Evolutionary conservation across 1,140 invertebrate genomes (phyloP).

Genomic region (Choristoneura fumiferana): DNA sequence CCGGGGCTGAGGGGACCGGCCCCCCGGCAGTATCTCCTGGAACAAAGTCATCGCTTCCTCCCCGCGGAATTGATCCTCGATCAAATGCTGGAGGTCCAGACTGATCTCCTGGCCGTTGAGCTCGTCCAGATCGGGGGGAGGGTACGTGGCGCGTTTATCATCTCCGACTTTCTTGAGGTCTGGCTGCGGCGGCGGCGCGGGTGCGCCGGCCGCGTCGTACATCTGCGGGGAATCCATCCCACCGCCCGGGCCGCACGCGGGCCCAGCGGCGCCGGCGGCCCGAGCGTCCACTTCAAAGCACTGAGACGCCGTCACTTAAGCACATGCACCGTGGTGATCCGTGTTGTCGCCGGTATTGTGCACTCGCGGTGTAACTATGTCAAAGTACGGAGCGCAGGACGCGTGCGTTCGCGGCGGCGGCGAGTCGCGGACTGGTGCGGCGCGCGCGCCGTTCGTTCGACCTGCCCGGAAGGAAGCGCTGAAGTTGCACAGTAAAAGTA

Average conservation of each 20-base stretch:
- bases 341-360: conserved; percentile 33
- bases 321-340: conserved; percentile 59
- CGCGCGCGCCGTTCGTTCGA: conserved; percentile 42
- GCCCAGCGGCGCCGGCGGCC: conserved; percentile 65
- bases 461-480: conserved; percentile 72
- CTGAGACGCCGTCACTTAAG: conserved; percentile 60
- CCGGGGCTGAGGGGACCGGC: conserved; percentile 75
- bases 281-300: conserved; percentile 73
- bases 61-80: conserved; percentile 93
- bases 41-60: conserved; percentile 84
- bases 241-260: conserved; percentile 63
- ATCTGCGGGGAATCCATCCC: conserved; percentile 86
- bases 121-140: conserved; percentile 89
- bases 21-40: conserved; percentile 87
- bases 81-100: conserved; percentile 91
- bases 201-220: conserved; percentile 81
- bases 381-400: conserved; percentile 22
- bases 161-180: conserved; percentile 69
- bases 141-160: conserved; percentile 80
- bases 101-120: conserved; percentile 93
- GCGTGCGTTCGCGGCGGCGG: conserved; percentile 51
- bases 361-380: too few species aligned
- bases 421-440: conserved; percentile 54
- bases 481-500: conserved; percentile 50
- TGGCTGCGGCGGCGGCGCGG: conserved; percentile 76